These are phyloP conservation scores for Cheirogaleus major DNA, from an alignment of 2,797 vertebrate species.

Conservation along the genomic window DNA sequence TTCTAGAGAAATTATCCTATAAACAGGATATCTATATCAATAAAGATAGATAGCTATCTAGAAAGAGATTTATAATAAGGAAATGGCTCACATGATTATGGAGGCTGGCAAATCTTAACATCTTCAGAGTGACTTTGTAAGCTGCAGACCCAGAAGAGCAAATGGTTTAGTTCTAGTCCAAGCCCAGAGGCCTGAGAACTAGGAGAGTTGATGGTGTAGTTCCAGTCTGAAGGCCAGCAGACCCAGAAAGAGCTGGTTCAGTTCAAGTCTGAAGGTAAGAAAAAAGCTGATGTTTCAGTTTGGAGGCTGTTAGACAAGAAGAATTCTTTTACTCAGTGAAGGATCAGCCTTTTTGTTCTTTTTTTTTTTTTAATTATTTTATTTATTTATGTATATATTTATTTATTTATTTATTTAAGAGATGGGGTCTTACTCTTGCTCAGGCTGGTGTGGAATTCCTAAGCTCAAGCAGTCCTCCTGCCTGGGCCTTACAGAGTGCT, in stretches of 20 bases:
- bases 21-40: background rate
- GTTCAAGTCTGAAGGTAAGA: background rate
- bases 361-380: background rate
- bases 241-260: background rate
- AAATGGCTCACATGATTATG: background rate
- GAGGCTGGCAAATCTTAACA: background rate
- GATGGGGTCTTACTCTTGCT: too few species aligned
- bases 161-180: background rate
- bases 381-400: too few species aligned
- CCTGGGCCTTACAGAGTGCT: too few species aligned
- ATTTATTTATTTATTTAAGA: too few species aligned
- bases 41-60: background rate
- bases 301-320: background rate
- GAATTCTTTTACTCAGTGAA: background rate
- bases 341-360: background rate
- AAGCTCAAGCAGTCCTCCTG: too few species aligned
- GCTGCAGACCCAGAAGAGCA: background rate
- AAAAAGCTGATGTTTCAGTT: background rate
- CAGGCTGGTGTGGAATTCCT: too few species aligned
- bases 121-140: background rate
- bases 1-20: background rate
- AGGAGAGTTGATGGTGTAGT: background rate
- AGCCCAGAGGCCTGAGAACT: background rate
- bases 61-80: background rate
- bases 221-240: background rate